phyloP scores from a whole-genome alignment of 1,140 invertebrate genomes.

The Lethrus apterus region DNA sequence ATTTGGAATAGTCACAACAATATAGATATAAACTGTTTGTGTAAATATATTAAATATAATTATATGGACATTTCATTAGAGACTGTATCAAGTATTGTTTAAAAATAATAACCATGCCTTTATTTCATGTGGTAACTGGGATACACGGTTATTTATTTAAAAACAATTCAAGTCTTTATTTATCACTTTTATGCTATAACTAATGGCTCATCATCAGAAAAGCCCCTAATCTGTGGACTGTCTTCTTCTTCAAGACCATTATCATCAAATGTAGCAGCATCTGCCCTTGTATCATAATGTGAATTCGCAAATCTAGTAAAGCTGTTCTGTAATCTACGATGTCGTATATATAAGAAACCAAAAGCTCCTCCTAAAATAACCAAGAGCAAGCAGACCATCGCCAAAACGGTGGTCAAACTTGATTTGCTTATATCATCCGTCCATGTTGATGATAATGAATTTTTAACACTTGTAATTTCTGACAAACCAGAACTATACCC shows the following conservation, averaged over 20 bases:
- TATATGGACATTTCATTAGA: constrained; percentile 4
- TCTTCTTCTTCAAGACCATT: constrained; percentile 71
- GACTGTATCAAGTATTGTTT: background rate
- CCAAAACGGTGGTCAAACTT: constrained; percentile 15
- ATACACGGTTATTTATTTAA: background rate
- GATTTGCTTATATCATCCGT: constrained; percentile 8
- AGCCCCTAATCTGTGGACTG: constrained; percentile 78
- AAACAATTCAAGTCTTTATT: constrained; percentile 6
- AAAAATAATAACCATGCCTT: constrained; percentile 4
- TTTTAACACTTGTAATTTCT: constrained; percentile 41
- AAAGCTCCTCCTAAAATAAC: constrained; percentile 53
- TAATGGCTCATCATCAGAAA: constrained; percentile 88
- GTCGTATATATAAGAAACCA: constrained; percentile 59
- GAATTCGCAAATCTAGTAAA: constrained; percentile 78
- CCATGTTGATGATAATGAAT: background rate
- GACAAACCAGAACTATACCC: constrained; percentile 60
- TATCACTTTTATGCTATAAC: constrained; percentile 66
- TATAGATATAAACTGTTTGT: background rate
- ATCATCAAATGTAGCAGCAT: constrained; percentile 73
- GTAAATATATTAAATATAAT: constrained; percentile 10
- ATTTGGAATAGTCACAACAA: constrained; percentile 13
- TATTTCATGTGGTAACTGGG: background rate
- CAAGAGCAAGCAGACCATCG: constrained; percentile 46
- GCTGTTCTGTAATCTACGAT: constrained; percentile 65
- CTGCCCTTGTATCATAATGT: constrained; percentile 78